Evolutionary conservation across 92 coral and sea anemone species (phyloP).

Genomic region (Plumapathes pennacea): DNA sequence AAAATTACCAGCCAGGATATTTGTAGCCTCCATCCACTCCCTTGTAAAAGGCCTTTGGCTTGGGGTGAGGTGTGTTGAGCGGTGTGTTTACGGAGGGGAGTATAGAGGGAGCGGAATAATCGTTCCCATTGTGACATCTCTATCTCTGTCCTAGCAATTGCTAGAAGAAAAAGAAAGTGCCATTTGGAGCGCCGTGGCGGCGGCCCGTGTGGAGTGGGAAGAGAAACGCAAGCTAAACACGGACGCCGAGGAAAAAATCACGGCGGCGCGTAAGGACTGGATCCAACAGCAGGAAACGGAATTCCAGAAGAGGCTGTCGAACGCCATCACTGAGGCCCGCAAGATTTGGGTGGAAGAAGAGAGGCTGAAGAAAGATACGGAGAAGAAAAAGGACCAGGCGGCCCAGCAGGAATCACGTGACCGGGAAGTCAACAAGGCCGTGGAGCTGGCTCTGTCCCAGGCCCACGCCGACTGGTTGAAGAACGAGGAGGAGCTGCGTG

Average conservation of each 20-base stretch:
- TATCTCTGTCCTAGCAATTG: conserved; percentile 31
- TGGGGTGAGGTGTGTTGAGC: neutral
- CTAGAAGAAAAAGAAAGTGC: conserved; percentile 45
- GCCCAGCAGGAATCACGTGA: conserved; percentile 39
- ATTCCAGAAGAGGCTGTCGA: conserved; percentile 39
- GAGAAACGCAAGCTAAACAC: conserved; percentile 1
- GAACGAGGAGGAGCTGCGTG: conserved; percentile 71
- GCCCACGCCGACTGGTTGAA: conserved; percentile 85
- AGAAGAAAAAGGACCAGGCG: conserved; percentile 33
- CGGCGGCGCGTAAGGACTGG: conserved; percentile 44
- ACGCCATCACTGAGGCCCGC: conserved; percentile 59
- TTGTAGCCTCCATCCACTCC: neutral
- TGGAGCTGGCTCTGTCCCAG: conserved; percentile 69
- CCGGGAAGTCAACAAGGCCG: conserved; percentile 65
- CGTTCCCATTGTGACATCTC: neutral
- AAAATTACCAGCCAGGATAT: no score
- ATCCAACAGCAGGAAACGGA: conserved; percentile 48
- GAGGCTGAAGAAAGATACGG: conserved; percentile 27
- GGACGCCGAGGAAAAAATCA: conserved; percentile 37
- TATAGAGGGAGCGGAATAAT: no score
- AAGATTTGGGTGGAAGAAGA: conserved; percentile 65
- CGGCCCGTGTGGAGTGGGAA: conserved; percentile 54
- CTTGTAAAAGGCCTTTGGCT: neutral
- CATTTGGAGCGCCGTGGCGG: conserved; percentile 52
- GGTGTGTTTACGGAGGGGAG: neutral